A percentile compares a stretch with the other conserved stretches of the same genome.
Evolutionary conservation across 2,113 vertebrate species (phyloP).

Genomic region (Cariama cristata): DNA sequence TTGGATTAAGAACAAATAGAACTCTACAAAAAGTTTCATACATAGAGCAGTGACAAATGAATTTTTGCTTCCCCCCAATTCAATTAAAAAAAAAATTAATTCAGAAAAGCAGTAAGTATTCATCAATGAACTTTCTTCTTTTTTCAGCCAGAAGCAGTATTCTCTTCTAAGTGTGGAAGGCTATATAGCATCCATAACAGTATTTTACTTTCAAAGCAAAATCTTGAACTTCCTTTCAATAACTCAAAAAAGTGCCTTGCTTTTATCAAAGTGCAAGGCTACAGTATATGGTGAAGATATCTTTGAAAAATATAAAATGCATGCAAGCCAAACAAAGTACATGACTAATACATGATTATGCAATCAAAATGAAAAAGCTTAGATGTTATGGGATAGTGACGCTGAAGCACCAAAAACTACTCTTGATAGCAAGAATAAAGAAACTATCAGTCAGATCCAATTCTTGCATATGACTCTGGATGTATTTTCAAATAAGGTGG

Average conservation of each 20-base stretch:
- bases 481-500: not conserved
- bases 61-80: not conserved
- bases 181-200: not conserved
- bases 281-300: not conserved
- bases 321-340: not conserved
- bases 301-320: not conserved
- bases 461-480: not conserved
- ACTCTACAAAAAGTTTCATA: slow-evolving; percentile 34
- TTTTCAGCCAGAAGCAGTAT: slow-evolving; percentile 39
- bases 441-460: not conserved
- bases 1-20: slow-evolving; percentile 33
- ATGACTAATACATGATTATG: not conserved
- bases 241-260: not conserved
- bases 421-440: not conserved
- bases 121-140: not conserved
- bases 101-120: slow-evolving; percentile 3
- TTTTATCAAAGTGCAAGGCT: not conserved
- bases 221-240: not conserved
- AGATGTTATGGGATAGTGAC: not conserved
- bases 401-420: not conserved
- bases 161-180: not conserved
- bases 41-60: slow-evolving; percentile 17
- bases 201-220: slow-evolving; percentile 9
- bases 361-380: not conserved
- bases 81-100: not conserved